Base-by-base conservation (phyloP, 2,113 vertebrate genomes). In the Microcebus jonahi region DNA sequence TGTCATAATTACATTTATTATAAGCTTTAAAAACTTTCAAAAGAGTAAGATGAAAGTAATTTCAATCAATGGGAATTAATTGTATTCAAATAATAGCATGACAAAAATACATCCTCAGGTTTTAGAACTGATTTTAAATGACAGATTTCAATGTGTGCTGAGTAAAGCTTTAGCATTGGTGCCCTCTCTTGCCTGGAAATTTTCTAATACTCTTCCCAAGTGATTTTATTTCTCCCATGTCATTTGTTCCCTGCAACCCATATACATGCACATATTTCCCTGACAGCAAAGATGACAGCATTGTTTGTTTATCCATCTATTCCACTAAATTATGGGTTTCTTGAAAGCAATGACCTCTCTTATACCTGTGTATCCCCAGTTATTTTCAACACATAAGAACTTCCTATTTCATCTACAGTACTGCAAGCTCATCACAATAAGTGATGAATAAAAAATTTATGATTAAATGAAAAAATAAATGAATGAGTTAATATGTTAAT, bases 1-100 rank as follows among this genome's bases (percentile, higher is more conserved):
- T 96, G 27, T 57, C 92, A 82, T 91, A 88, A 94, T 92, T 97
- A 77, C 1, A 63, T 98, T 95, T 94, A 39, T 88, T 95, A 63
- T 71, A 96, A 94, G 11, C 21, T 95, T 90, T 15, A 3, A 61
- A 59, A 71, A 53, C 50, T 34, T 18, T 31, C 7, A 36, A 34
- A 92, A 96, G 50, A 83, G 50, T 48, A 75, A 25, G 9, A 94
- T 84, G 42, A 92, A 12, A 36, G 4, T 11, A 91, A 89, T 95
- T 88, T 90, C 63, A 94, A 34, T 68, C 55, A 55, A 57, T 96
- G 18, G 23, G 8, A 67, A 92, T 85, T 31, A 39, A 90, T 94
- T 88, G 15, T 63, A 14, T 84, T 81, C 53, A 96, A 75, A 42
- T 59, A 83, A 90, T 80, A 42, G 29, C 39, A 45, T 27, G 36